Percentiles rank a stretch among this genome's conserved stretches.
These are phyloP conservation scores for Lithophane socia DNA, from an alignment of 2,888 invertebrate genomes.

Conservation along the genomic window DNA sequence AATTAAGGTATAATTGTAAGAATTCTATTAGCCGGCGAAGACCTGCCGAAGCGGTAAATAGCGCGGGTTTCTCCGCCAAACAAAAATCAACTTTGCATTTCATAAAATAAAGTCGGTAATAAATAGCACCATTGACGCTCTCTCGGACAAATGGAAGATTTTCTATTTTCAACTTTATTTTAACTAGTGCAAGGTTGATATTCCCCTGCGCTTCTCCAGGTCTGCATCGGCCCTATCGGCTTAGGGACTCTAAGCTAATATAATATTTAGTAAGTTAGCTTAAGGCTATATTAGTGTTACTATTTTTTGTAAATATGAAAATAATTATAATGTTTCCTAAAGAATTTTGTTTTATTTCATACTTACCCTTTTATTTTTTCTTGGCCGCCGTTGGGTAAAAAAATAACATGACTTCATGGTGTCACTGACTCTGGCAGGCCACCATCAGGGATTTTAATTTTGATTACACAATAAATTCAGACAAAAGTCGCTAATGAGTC, in stretches of 20 bases:
- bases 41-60: not conserved
- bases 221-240: not conserved
- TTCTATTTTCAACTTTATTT: conserved; percentile 13
- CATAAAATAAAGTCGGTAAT: not conserved
- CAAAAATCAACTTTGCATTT: not conserved
- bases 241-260: conserved; percentile 9
- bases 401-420: too few species aligned
- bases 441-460: too few species aligned
- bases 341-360: conserved; percentile 23
- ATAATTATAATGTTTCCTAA: conserved; percentile 56
- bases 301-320: conserved; percentile 60
- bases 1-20: not conserved
- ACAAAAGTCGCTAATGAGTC: too few species aligned
- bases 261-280: conserved; percentile 17
- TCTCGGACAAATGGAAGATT: too few species aligned
- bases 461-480: too few species aligned
- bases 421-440: too few species aligned
- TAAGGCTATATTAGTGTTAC: conserved; percentile 29
- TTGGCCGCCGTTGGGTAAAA: too few species aligned
- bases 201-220: conserved; percentile 4
- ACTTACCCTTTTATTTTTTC: too few species aligned
- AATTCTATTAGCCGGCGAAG: not conserved
- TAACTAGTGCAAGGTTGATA: fast-evolving
- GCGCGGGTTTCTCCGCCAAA: not conserved
- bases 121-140: not conserved